Evolutionary conservation across 23 tunicate species (phyloP).

Genomic region (Halocynthia aurantium): DNA sequence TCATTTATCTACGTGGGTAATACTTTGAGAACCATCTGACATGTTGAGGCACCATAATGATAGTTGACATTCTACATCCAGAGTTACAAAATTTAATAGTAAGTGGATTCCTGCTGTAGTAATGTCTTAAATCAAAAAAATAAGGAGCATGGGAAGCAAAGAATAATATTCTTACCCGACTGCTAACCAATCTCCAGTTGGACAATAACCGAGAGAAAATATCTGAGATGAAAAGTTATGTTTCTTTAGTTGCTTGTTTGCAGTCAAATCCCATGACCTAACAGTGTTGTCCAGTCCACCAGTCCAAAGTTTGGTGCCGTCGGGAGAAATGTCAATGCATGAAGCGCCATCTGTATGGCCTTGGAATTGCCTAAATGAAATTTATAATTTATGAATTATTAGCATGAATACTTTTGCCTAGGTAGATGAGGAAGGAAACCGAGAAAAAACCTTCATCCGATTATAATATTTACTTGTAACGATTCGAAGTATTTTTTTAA

Average conservation of each 20-base stretch:
- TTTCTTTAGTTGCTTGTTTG: conserved; percentile 65
- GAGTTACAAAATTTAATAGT: too few species aligned
- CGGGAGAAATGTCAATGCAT: conserved; percentile 93
- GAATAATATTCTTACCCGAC: conserved; percentile 65
- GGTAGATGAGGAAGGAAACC: too few species aligned
- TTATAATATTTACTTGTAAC: too few species aligned
- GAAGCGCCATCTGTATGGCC: conserved; percentile 97
- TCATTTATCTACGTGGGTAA: too few species aligned
- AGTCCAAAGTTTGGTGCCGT: conserved; percentile 87
- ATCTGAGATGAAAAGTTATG: conserved; percentile 78
- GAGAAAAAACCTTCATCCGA: too few species aligned
- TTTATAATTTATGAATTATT: too few species aligned
- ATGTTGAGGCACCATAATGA: not conserved
- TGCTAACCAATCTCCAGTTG: conserved; percentile 87
- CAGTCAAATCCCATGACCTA: conserved; percentile 71
- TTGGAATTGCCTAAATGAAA: conserved; percentile 56
- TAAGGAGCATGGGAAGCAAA: not conserved
- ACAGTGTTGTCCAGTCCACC: conserved; percentile 98
- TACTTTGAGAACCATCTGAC: too few species aligned
- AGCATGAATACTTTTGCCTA: too few species aligned
- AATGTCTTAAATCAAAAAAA: not conserved
- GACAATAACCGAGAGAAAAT: conserved; percentile 86
- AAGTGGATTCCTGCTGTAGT: too few species aligned
- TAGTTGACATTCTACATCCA: not conserved
- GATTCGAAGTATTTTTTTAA: not conserved